phyloP scores from a whole-genome alignment of 2,888 invertebrate species.

The Coecobrya sp. region DNA sequence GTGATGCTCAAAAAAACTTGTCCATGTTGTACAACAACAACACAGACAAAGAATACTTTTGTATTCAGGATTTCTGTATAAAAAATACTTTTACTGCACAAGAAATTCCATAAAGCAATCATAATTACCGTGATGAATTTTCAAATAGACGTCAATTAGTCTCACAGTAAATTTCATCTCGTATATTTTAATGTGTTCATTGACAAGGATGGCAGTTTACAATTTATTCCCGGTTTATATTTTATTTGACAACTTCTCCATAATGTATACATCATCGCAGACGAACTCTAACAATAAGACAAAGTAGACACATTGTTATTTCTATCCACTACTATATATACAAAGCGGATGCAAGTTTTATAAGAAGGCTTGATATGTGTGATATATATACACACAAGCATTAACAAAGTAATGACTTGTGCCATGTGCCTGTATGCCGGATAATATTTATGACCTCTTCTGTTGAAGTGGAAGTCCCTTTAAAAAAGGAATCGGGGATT shows the following conservation, averaged over 20 bases:
- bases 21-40: no score
- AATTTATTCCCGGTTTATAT: background rate
- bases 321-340: background rate
- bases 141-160: background rate
- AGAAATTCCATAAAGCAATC: background rate
- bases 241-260: background rate
- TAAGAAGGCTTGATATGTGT: background rate
- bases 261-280: no score
- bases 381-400: background rate
- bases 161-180: background rate
- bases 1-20: no score
- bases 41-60: no score
- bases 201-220: background rate
- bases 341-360: no score
- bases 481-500: slow-evolving; percentile 51
- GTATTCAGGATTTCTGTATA: no score
- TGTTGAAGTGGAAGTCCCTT: slow-evolving; percentile 48
- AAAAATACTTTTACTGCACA: no score
- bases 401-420: slow-evolving; percentile 59
- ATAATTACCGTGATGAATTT: background rate
- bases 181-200: background rate
- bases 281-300: no score
- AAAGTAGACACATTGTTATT: no score
- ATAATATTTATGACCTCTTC: slow-evolving; percentile 76
- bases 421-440: slow-evolving; percentile 67